Base-by-base conservation (phyloP, 2,797 vertebrate species). In the Poeciliopsis gracilis region DNA sequence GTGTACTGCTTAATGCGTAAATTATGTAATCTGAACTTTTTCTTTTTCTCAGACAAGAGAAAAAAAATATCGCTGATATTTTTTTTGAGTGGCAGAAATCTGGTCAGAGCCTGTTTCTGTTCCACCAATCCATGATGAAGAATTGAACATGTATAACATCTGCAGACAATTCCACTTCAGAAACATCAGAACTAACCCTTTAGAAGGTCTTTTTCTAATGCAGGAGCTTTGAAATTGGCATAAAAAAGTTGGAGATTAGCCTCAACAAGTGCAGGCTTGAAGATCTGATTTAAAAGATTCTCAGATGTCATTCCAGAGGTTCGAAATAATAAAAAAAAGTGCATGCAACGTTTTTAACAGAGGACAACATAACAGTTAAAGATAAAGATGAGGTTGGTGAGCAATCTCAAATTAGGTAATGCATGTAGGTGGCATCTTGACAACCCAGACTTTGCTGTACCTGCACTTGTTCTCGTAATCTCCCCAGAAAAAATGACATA, bases 381-480 rank as follows among this genome's bases (percentile, higher is more conserved):
- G 15, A 45, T 18, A 36, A 75, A 73, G 16, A 47, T 66, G 13
- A 38, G 6, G 23, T 38, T 12, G 30, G 49, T 15, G 33, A 36
- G 55, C 33, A 69, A 72, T 61, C 25, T 8, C 2, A 72, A 55
- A 71, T 91, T 88, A 92, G 85, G 77, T 93, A 86, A 90, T 86
- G 87, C 89, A 89, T 73, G 83, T 87, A 87, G 86, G 90, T 89
- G 86, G 85, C 87, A 78, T 87, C 59, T 45, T 38, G 76, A 84
- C 75, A 87, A 86, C 71, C 70, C n/a, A 71, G 16, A 51, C 75
- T 77, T 49, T 74, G 75, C 74, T 74, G 77, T 75, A 86, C 77
- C 83, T 86, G 81, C 23, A 33, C 46, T 69, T 69, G 61, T 28
- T 25, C 66, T 23, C 41, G 51, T 63, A 87, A 73, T 78, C 75